Base-by-base conservation (phyloP, 2,797 vertebrate genomes). In the Pteronotus mesoamericanus region DNA sequence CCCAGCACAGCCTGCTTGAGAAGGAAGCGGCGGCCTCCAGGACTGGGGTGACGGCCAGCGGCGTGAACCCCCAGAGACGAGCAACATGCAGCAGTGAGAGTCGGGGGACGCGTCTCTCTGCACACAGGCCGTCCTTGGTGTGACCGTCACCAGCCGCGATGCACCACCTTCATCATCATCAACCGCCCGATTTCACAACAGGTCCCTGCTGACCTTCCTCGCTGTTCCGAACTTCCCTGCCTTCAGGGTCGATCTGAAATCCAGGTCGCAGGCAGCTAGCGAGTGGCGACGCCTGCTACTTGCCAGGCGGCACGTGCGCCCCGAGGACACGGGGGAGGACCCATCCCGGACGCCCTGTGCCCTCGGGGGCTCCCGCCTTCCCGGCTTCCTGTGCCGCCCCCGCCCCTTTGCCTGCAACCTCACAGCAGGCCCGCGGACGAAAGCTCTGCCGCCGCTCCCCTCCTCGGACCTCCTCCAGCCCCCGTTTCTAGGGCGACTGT, bases 11-110 rank as follows among this genome's bases (percentile, higher is more conserved):
- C 61, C 24, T 37, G 48, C 55, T 37, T 26, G 46, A 87, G 82
- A 44, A 92, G 86, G 85, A 92, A 90, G 48, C 75, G 78, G 37
- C 55, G 42, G 6, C 69, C 83, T 91, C 71, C 29, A 39, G 39
- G 11, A 74, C 68, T 34, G 18, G 34, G 68, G 39, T n/a, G 51
- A 94, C 57, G 74, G 59, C 57, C 44, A 75, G 11, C 2, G 66
- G n/a, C 68, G 32, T 18, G 78, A 24, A 86, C 57, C 4, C 9
- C 44, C 14, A 77, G 39, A 68, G 68, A 68, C 15, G 29, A 46
- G 18, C 16, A 29, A 32, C 34, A 32, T n/a, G 34, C 11, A 72
- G 9, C 14, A 84, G 57, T 72, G 18, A 71, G 44, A 39, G 24
- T 34, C 46, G 6, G 26, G 37, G 3, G 46, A 9, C 5, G 9